Evolutionary conservation across 2,113 vertebrate species (phyloP).

Genomic region (Pithys albifrons): DNA sequence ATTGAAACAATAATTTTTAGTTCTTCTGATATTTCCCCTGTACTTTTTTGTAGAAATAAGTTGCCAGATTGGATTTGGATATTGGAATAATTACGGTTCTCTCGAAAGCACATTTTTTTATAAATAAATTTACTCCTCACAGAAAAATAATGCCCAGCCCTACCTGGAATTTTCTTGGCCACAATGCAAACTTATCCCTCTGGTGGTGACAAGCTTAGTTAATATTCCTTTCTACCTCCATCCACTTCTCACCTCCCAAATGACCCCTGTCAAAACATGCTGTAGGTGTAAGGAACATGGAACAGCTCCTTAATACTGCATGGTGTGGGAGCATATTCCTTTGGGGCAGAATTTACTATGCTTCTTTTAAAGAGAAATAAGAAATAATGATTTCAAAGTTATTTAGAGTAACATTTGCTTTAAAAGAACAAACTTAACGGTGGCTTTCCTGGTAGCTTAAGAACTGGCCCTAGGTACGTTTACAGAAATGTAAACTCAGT

Average conservation of each 20-base stretch:
- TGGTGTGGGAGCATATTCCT: not conserved
- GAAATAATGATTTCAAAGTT: not conserved
- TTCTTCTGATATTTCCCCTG: not conserved
- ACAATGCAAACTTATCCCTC: not conserved
- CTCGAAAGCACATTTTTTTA: not conserved
- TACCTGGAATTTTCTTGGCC: not conserved
- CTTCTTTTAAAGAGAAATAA: not conserved
- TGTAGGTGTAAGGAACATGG: not conserved
- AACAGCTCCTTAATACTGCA: not conserved
- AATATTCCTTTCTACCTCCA: conserved; percentile 2
- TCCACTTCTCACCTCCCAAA: not conserved
- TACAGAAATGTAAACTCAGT: not conserved
- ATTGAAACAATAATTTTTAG: not conserved
- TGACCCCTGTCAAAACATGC: conserved; percentile 20
- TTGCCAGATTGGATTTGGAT: not conserved
- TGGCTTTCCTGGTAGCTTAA: not conserved
- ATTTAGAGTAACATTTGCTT: not conserved
- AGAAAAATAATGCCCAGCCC: not conserved
- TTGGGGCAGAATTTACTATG: not conserved
- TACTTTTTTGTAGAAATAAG: not conserved
- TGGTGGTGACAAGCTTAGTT: conserved; percentile 34
- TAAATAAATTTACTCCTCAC: not conserved
- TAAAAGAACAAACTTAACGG: not conserved
- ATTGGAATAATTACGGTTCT: not conserved
- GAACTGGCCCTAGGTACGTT: not conserved